Conservation (phyloP, 2,797 vertebrate species). For the Florisuga fusca region DNA sequence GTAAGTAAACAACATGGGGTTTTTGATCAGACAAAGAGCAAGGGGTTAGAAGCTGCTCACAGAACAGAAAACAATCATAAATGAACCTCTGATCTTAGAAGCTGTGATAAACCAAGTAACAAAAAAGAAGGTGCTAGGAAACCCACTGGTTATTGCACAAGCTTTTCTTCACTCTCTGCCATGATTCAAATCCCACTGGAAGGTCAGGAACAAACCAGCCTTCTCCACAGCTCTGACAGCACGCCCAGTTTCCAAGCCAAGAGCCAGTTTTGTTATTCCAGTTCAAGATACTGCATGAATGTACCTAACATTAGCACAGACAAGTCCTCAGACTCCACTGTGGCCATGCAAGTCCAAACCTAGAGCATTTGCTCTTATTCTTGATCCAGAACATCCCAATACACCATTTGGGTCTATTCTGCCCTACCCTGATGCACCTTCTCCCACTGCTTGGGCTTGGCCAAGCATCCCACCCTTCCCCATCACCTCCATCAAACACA, state of each 20-base stretch:
- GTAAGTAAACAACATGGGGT: constrained; percentile 36
- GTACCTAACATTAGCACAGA: not conserved
- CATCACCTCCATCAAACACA: not conserved
- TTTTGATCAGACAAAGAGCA: constrained; percentile 48
- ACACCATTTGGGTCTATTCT: not conserved
- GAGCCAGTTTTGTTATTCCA: not conserved
- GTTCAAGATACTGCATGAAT: not conserved
- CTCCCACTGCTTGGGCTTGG: not conserved
- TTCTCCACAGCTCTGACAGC: not conserved
- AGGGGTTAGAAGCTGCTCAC: constrained; percentile 30
- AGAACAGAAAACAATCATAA: constrained; percentile 55
- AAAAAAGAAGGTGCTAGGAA: constrained; percentile 17
- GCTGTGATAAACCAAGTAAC: constrained; percentile 5
- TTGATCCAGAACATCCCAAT: not conserved
- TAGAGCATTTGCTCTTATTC: not conserved
- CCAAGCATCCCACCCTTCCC: not conserved
- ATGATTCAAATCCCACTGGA: constrained; percentile 10
- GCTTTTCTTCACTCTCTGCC: not conserved
- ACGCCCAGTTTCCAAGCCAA: not conserved
- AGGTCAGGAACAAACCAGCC: not conserved
- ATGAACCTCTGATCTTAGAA: constrained; percentile 1
- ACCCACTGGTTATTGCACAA: constrained; percentile 13
- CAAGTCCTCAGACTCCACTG: not conserved
- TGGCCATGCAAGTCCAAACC: not conserved
- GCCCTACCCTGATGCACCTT: not conserved